A percentile compares a stretch with the other conserved stretches of the same genome.
These are phyloP conservation scores for Salticus scenicus DNA, from an alignment of 2,888 invertebrate species.

Conservation along the genomic window DNA sequence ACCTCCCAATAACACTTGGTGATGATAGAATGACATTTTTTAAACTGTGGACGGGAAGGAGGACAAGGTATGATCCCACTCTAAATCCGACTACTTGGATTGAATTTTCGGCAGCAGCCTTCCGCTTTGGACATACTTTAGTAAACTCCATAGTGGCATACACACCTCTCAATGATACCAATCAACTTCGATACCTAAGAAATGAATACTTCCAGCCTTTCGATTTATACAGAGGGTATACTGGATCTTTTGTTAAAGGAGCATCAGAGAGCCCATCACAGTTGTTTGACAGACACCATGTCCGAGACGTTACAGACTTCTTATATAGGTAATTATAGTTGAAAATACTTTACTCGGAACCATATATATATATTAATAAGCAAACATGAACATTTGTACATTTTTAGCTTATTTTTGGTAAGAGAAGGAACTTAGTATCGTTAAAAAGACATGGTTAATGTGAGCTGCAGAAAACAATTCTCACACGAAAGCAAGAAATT, in stretches of 20 bases:
- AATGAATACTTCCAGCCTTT: conserved; percentile 14
- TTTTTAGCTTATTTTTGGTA: no score
- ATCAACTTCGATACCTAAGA: neutral
- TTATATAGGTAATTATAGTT: conserved; percentile 56
- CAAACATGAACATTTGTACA: no score
- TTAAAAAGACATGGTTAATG: no score
- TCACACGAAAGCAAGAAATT: no score
- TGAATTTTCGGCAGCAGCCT: conserved; percentile 20
- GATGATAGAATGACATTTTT: neutral
- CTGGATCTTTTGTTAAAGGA: neutral
- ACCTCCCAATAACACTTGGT: conserved; percentile 17
- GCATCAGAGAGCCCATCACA: conserved; percentile 7
- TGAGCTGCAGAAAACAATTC: no score
- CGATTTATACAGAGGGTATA: neutral
- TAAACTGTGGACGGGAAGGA: neutral
- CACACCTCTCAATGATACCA: neutral
- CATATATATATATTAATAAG: no score
- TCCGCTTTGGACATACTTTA: conserved; percentile 16
- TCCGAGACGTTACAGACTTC: conserved; percentile 26
- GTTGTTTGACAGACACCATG: conserved; percentile 11
- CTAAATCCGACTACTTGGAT: neutral
- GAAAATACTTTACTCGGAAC: no score
- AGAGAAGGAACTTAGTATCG: no score
- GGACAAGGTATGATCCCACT: neutral
- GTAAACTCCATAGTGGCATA: neutral